Conservation (phyloP, 2,888 invertebrate species). For the Hymenopus coronatus region DNA sequence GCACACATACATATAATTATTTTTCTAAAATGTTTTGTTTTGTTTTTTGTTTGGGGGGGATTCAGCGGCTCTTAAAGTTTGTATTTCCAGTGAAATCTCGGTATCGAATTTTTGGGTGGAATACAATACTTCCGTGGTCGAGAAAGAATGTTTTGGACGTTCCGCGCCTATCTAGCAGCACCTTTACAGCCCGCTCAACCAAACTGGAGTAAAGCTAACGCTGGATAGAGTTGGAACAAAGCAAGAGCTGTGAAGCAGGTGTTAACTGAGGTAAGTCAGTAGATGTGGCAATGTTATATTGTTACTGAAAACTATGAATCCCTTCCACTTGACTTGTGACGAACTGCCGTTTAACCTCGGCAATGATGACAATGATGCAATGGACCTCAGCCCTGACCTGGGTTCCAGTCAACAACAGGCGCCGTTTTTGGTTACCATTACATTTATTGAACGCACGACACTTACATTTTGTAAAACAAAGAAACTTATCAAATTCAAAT, state of each 20-base stretch:
- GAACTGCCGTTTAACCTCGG: neutral
- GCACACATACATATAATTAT: too few species aligned
- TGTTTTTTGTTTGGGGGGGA: too few species aligned
- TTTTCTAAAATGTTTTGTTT: too few species aligned
- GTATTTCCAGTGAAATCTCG: too few species aligned
- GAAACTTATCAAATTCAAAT: neutral
- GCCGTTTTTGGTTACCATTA: neutral
- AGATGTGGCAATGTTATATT: neutral
- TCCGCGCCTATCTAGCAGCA: neutral
- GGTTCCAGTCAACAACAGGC: neutral
- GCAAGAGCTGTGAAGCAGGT: neutral
- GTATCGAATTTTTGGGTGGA: too few species aligned
- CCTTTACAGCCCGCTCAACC: rapidly evolving
- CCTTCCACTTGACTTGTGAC: neutral
- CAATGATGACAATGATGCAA: neutral
- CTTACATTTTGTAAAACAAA: neutral
- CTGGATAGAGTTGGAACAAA: neutral
- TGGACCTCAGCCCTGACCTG: neutral
- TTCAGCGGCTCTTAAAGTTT: too few species aligned
- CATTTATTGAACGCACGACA: neutral
- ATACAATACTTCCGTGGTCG: too few species aligned
- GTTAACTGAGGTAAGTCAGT: too few species aligned
- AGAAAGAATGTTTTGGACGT: neutral
- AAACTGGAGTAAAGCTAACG: too few species aligned
- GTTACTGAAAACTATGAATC: neutral